Evolutionary conservation across 2,797 vertebrate species (phyloP).

Genomic region (Megalops cyprinoides): DNA sequence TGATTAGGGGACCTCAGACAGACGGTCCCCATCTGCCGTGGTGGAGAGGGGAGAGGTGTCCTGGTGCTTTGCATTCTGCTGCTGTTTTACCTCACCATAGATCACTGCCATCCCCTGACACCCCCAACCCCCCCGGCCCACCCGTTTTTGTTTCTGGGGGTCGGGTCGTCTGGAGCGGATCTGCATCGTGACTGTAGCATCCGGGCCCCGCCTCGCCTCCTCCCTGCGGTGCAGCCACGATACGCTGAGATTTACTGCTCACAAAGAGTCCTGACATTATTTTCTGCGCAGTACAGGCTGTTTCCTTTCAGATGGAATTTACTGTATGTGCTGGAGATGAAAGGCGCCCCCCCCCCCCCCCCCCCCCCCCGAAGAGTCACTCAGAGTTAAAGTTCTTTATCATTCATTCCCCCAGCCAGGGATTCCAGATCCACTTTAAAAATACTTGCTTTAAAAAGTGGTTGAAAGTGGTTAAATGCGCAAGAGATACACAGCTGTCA

Average conservation of each 20-base stretch:
- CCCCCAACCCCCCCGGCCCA: background rate
- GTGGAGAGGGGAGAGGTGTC: background rate
- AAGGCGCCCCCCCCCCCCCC: background rate
- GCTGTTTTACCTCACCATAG: background rate
- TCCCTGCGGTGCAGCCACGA: background rate
- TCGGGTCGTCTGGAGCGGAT: background rate
- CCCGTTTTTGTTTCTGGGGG: background rate
- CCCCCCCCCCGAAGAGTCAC: background rate
- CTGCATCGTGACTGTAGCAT: background rate
- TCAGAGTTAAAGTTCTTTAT: background rate
- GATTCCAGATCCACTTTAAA: background rate
- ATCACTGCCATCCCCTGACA: background rate
- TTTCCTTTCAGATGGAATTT: background rate
- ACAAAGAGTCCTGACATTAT: too few species aligned
- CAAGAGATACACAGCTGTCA: too few species aligned
- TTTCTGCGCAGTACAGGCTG: background rate
- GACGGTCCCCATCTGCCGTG: constrained; percentile 21
- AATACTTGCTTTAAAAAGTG: too few species aligned
- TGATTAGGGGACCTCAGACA: background rate
- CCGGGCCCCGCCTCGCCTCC: background rate
- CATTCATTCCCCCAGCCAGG: background rate
- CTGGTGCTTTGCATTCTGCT: constrained; percentile 11
- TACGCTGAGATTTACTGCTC: too few species aligned
- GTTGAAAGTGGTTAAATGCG: too few species aligned
- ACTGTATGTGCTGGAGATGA: background rate